phyloP scores from a whole-genome alignment of 2,888 invertebrate genomes.

The Agelastica alni region DNA sequence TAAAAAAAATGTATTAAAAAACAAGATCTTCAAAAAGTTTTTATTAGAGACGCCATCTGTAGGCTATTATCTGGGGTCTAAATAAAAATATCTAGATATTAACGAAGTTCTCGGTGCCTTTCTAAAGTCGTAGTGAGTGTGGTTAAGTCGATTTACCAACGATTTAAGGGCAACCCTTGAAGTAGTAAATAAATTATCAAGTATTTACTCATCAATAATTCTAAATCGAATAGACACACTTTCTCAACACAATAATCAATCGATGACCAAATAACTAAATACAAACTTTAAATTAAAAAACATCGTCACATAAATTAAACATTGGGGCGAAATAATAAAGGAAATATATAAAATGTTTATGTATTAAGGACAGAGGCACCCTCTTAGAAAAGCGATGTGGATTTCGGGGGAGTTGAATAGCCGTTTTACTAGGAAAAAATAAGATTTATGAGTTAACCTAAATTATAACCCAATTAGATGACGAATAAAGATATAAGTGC shows the following conservation, averaged over 20 bases:
- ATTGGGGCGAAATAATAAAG: background rate
- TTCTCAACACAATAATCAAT: background rate
- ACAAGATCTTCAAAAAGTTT: too few relatives aligned
- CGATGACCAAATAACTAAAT: background rate
- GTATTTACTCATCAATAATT: background rate
- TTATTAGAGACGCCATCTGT: too few relatives aligned
- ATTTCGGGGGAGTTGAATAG: conserved; percentile 17
- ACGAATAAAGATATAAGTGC: conserved; percentile 17
- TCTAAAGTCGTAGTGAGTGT: background rate
- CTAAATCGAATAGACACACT: background rate
- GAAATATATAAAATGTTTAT: conserved; percentile 3
- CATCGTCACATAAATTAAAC: background rate
- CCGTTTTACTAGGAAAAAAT: conserved; percentile 8
- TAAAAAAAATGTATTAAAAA: too few relatives aligned
- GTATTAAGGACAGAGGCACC: conserved; percentile 4
- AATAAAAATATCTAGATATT: background rate
- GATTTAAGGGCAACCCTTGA: background rate
- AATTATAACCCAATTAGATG: conserved; percentile 20
- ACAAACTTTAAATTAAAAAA: background rate
- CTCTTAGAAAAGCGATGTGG: background rate
- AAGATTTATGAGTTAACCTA: conserved; percentile 14
- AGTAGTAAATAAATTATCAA: background rate
- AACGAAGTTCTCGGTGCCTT: background rate
- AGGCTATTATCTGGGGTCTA: too few relatives aligned
- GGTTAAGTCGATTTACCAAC: background rate